These are phyloP conservation scores for Nycteola revayana DNA, from an alignment of 2,888 invertebrate genomes.

Conservation along the genomic window DNA sequence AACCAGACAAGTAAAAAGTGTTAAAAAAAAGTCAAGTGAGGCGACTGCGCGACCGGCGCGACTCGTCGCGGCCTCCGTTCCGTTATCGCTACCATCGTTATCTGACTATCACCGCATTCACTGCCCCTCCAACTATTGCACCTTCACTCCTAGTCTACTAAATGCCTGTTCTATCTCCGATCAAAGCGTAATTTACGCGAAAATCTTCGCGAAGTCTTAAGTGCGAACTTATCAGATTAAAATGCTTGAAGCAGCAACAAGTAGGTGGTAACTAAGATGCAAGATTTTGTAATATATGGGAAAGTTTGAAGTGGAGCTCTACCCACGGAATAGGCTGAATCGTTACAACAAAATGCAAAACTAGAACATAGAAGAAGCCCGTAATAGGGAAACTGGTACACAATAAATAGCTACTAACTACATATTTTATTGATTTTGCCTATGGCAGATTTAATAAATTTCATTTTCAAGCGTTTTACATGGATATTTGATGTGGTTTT, in stretches of 20 bases:
- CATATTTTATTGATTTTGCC: too few relatives aligned
- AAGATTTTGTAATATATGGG: too few relatives aligned
- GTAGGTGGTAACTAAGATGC: too few relatives aligned
- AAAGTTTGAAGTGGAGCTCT: constrained; percentile 7
- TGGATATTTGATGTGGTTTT: too few relatives aligned
- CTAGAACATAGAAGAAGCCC: constrained; percentile 5
- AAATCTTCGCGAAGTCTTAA: constrained; percentile 22
- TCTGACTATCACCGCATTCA: constrained; percentile 65
- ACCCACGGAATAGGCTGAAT: constrained; percentile 8
- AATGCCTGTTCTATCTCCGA: constrained; percentile 34
- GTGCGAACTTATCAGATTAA: constrained; percentile 11
- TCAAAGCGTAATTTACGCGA: constrained; percentile 29
- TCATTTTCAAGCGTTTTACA: too few relatives aligned
- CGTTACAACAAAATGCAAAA: constrained; percentile 12
- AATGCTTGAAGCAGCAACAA: not conserved
- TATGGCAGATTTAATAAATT: too few relatives aligned
- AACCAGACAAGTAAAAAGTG: constrained; percentile 47
- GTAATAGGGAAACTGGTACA: constrained; percentile 10
- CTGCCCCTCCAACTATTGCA: constrained; percentile 51
- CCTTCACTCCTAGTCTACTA: constrained; percentile 44
- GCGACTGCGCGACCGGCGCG: constrained; percentile 21
- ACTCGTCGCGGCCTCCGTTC: constrained; percentile 44
- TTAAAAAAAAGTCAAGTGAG: constrained; percentile 23
- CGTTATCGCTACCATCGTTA: constrained; percentile 67
- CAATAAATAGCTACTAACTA: too few relatives aligned